Conservation (phyloP, 2,113 vertebrate genomes). For the Neodontobutis hainanensis region DNA sequence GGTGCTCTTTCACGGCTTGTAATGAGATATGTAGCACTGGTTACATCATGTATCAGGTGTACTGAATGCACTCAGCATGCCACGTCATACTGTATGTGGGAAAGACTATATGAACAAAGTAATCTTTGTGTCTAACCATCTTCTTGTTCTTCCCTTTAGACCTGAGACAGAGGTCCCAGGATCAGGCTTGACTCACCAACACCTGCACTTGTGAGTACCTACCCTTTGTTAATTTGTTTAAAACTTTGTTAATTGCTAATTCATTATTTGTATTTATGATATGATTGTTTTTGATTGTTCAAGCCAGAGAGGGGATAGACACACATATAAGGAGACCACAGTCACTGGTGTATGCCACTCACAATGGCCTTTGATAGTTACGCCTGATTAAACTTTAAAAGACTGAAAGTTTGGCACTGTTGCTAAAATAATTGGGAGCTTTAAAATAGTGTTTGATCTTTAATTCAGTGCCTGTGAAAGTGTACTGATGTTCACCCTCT, state of each 20-base stretch:
- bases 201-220: constrained; percentile 89
- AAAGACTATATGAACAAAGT: neutral
- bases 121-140: constrained; percentile 33
- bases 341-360: too few species aligned
- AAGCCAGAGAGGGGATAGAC: neutral
- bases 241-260: too few species aligned
- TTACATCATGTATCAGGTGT: constrained; percentile 78
- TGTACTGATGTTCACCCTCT: too few species aligned
- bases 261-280: too few species aligned
- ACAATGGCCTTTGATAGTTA: too few species aligned
- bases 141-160: constrained; percentile 46
- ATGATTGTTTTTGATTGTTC: too few species aligned
- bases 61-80: neutral
- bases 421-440: too few species aligned
- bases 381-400: too few species aligned
- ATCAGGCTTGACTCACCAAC: constrained; percentile 83
- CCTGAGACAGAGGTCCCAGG: constrained; percentile 45
- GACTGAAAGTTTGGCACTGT: too few species aligned
- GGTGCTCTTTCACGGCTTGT: constrained; percentile 52
- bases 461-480: too few species aligned
- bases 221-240: constrained; percentile 37
- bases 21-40: constrained; percentile 68
- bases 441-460: too few species aligned
- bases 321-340: too few species aligned
- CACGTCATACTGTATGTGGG: neutral